Evolutionary conservation across 2,888 invertebrate species (phyloP).

Genomic region (Leptarthrus brevirostris): DNA sequence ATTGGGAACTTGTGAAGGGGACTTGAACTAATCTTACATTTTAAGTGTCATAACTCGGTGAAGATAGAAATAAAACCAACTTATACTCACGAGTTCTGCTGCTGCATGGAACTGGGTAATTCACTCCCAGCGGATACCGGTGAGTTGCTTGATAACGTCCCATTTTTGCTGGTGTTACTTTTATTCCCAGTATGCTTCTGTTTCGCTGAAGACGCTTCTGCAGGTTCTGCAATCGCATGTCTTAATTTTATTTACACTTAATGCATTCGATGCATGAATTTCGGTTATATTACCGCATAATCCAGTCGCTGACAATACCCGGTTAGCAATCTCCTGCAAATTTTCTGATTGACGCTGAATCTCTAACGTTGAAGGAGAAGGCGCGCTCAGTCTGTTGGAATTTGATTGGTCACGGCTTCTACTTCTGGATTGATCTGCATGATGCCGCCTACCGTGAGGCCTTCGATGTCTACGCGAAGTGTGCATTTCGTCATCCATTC

Average conservation of each 20-base stretch:
- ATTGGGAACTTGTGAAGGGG: no score
- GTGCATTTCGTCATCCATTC: conserved; percentile 67
- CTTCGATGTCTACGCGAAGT: conserved; percentile 55
- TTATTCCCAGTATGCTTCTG: conserved; percentile 52
- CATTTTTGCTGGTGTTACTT: conserved; percentile 56
- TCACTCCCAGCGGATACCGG: conserved; percentile 63
- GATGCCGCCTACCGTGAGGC: conserved; percentile 51
- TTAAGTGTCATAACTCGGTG: no score
- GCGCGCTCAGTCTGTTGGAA: conserved; percentile 1
- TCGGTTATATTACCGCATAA: conserved; percentile 61
- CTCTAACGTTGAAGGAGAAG: conserved; percentile 21
- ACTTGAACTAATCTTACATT: no score
- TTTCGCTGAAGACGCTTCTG: conserved; percentile 60
- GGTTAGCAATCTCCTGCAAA: conserved; percentile 58
- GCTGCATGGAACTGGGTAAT: conserved; percentile 59
- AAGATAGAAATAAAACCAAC: no score
- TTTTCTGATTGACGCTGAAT: conserved; percentile 44
- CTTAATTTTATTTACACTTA: conserved; percentile 58
- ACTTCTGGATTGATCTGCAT: neutral
- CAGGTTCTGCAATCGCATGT: conserved; percentile 66
- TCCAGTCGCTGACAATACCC: conserved; percentile 61
- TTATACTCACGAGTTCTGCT: conserved; percentile 53
- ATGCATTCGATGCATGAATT: neutral
- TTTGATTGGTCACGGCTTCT: neutral
- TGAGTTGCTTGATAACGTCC: conserved; percentile 62